phyloP scores from a whole-genome alignment of 1,140 invertebrate genomes.

The Myzus persicae region DNA sequence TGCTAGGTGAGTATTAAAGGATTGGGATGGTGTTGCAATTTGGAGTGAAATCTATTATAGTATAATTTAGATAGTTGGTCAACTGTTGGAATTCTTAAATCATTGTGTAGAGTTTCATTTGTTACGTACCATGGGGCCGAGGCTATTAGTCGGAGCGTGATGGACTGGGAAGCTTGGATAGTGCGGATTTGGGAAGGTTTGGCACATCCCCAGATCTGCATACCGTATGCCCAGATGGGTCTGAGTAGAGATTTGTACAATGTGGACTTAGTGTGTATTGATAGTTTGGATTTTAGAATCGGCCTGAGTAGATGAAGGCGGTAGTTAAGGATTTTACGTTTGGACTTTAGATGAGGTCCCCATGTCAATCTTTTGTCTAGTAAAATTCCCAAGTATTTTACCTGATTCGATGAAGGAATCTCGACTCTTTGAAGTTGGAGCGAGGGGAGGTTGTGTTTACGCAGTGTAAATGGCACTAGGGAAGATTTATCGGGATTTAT shows the following conservation, averaged over 20 bases:
- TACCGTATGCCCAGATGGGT: constrained; percentile 61
- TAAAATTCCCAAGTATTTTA: constrained; percentile 53
- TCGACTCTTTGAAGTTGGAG: too few relatives aligned
- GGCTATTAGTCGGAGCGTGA: constrained; percentile 31
- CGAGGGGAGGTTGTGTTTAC: too few relatives aligned
- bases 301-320: background rate
- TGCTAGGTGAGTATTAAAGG: background rate
- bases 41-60: background rate
- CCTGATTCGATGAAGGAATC: background rate
- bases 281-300: constrained; percentile 58
- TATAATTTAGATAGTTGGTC: background rate
- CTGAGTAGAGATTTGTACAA: constrained; percentile 63
- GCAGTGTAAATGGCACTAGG: too few relatives aligned
- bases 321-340: constrained; percentile 4
- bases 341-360: constrained; percentile 42
- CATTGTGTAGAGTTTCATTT: background rate
- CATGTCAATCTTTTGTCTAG: constrained; percentile 47
- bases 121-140: background rate
- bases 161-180: constrained; percentile 56
- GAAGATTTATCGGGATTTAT: background rate
- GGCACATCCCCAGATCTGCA: constrained; percentile 63
- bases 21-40: background rate
- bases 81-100: background rate
- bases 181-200: constrained; percentile 56
- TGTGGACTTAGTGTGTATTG: constrained; percentile 62